phyloP scores from a whole-genome alignment of 2,797 vertebrate species.

The Muscicapa comitata region DNA sequence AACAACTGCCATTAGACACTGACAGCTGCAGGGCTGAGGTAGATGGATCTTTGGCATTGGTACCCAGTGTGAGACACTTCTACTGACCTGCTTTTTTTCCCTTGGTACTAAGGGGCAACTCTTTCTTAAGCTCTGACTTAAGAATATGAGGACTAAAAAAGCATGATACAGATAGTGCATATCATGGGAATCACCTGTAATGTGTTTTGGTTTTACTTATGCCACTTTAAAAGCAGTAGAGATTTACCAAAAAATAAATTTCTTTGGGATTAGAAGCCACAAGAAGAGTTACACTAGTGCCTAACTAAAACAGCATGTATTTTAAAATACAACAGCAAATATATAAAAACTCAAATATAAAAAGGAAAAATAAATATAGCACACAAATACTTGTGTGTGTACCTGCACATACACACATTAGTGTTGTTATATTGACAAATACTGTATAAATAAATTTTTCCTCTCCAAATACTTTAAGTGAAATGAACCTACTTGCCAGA shows the following conservation, averaged over 20 bases:
- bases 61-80: background rate
- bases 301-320: background rate
- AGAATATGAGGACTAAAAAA: background rate
- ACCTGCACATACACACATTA: background rate
- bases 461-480: background rate
- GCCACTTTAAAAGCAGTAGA: background rate
- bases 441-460: background rate
- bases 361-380: background rate
- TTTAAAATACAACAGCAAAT: background rate
- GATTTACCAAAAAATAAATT: background rate
- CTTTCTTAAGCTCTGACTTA: background rate
- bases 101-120: background rate
- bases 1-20: background rate
- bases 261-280: background rate
- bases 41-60: background rate
- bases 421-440: background rate
- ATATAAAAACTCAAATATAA: background rate
- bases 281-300: background rate
- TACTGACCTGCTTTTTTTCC: background rate
- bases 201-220: background rate
- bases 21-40: background rate
- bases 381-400: background rate
- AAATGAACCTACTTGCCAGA: background rate
- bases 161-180: background rate
- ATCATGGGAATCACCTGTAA: background rate